Evolutionary conservation across 2,113 vertebrate species (phyloP).

Genomic region (Rattus rattus): DNA sequence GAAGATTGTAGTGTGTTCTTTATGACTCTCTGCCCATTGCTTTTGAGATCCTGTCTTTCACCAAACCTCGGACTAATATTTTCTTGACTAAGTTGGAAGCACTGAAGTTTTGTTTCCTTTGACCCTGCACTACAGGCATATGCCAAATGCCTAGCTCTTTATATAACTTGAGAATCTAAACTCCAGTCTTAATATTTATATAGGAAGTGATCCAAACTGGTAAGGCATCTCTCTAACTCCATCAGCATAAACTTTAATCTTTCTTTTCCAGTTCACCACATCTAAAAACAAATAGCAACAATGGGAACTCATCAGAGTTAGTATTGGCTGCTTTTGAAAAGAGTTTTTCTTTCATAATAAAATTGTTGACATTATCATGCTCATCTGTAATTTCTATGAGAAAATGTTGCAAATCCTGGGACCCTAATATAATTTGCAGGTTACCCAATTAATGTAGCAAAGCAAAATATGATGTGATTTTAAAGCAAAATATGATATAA

Average conservation of each 20-base stretch:
- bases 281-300: neutral
- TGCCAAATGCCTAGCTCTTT: neutral
- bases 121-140: too few relatives aligned
- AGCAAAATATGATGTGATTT: neutral
- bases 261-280: neutral
- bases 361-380: neutral
- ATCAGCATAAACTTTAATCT: neutral
- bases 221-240: neutral
- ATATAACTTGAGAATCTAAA: neutral
- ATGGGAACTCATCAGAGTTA: neutral
- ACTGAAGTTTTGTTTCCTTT: too few relatives aligned
- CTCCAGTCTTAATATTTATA: neutral
- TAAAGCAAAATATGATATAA: neutral
- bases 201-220: neutral
- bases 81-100: neutral
- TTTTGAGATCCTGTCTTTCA: neutral
- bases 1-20: neutral
- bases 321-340: neutral
- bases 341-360: neutral
- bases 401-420: neutral
- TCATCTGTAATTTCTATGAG: neutral
- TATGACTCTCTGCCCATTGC: neutral
- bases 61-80: neutral
- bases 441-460: neutral
- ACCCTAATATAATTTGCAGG: neutral